Evolutionary conservation across 37 sponge, comb jelly and placozoan genomes (phyloP), one percentile per base, ranked within the genome.

Genomic region (Dysidea cf. avara): DNA sequence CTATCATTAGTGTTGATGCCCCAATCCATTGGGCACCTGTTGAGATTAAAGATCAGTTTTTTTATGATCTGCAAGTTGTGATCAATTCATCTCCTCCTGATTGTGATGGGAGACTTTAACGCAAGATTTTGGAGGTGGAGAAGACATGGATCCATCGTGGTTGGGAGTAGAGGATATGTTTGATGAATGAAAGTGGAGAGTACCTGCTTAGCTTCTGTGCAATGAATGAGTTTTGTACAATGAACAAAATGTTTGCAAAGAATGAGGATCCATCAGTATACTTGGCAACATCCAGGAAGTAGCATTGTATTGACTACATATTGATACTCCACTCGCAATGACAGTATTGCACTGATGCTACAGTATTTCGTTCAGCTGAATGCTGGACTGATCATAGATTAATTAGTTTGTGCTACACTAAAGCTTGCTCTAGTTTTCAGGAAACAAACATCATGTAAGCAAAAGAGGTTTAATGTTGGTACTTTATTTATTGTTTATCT

Each of bases 241-340:
- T 67, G 79, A 78, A 78, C 58, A 32, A 68, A 43, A 78, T 56
- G 28, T 26, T 78, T 78, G 47, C 24, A 78, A 37, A 20, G 33
- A 22, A 78, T 52, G 68, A 33, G 25, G 17, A 65, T 76, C 24
- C 54, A 76, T 30, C 31, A 78, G 59, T 68, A 67, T n/a, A n/a
- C n/a, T n/a, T n/a, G n/a, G n/a, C n/a, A n/a, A n/a, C n/a, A n/a
- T n/a, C n/a, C n/a, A n/a, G 40, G 24, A 39, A 67, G 68, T 67
- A 48, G 68, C 68, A 67, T 40, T 67, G 68, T 48, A 75, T 75
- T 75, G 64, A 75, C 34, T 75, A 75, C 28, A 50, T 46, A 31
- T 29, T 62, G 34, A 75, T 75, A 37, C 61, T 35, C 11, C 76
- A 75, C 53, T 39, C n/a, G 12, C 64, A 75, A 35, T 20, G 76